Base-by-base conservation (phyloP, 2,113 vertebrate species). In the Tychaedon coryphoeus region DNA sequence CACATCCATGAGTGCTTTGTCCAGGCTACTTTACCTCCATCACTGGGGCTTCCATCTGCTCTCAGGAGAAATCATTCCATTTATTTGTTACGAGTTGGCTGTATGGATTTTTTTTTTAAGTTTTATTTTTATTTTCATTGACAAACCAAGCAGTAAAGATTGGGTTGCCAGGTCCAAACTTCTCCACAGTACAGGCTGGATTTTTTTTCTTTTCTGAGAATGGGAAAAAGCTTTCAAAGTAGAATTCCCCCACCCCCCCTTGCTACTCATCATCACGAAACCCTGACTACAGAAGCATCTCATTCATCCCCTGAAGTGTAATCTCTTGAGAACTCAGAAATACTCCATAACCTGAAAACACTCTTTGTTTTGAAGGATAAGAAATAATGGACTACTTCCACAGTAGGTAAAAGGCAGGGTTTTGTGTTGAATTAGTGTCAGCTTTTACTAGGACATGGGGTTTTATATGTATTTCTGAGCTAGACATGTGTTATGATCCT, bases 51-150 rank as follows among this genome's bases (percentile, higher is more conserved):
- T 91, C 94, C 57, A 45, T 76, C 14, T 0, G 0, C 67, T 89
- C 95, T 93, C 97, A 36, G 34, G 94, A 93, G 96, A 79, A 61
- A 79, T 58, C 57, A 70, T 95, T 92, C 94, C 95, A 95, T 96
- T 97, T 97, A 94, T 96, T 60, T 93, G 69, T 88, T 94, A 62
- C 15, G 38, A 94, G 74, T 88, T 96, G 38, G 45, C 62, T 69
- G 69, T 91, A 95, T 97, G 80, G 94, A 97, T 95, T 97, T 97
- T 90, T 88, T 88, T 92, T 56, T 70, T 3, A 95, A 95, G 81
- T 77, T 97, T 94, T 95, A 91, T 93, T 95, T 97, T 96, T 96
- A 79, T 96, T 98, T 97, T 91, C 95, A 97, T 95, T 79, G 95
- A 94, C 81, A 93, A 96, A 65, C 65, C 81, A 91, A 95, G 84